These are phyloP conservation scores for Drosophila cognata DNA, from an alignment of 2,888 invertebrate genomes.

Conservation along the genomic window DNA sequence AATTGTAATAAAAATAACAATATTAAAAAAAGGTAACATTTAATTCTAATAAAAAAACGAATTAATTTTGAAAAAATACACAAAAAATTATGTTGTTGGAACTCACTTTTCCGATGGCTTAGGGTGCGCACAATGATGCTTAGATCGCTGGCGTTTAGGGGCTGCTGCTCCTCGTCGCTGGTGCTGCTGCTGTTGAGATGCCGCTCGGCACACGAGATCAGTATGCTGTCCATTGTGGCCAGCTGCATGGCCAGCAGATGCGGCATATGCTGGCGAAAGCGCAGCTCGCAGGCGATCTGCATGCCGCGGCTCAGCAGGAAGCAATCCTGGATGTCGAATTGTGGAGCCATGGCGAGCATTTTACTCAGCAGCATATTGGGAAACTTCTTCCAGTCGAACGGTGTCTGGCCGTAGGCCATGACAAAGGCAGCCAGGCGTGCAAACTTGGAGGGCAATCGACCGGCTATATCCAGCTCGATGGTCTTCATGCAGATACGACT, in stretches of 20 bases:
- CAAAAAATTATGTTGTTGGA: not conserved
- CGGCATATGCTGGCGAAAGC: slow-evolving; percentile 78
- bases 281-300: slow-evolving; percentile 83
- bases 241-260: slow-evolving; percentile 72
- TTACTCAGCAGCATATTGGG: slow-evolving; percentile 83
- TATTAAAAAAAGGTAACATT: not conserved
- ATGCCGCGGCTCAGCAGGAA: slow-evolving; percentile 85
- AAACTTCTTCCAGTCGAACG: slow-evolving; percentile 78
- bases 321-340: slow-evolving; percentile 85
- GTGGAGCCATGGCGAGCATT: slow-evolving; percentile 83
- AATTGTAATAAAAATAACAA: not conserved
- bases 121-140: slow-evolving; percentile 82
- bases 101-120: slow-evolving; percentile 81
- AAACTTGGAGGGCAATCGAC: slow-evolving; percentile 84
- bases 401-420: slow-evolving; percentile 85
- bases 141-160: slow-evolving; percentile 72
- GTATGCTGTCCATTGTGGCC: slow-evolving; percentile 75
- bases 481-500: slow-evolving; percentile 83
- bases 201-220: slow-evolving; percentile 81
- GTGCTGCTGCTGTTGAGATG: slow-evolving; percentile 66
- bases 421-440: slow-evolving; percentile 85
- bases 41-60: no score
- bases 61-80: not conserved
- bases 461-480: slow-evolving; percentile 80
- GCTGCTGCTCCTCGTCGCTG: slow-evolving; percentile 33